phyloP scores from a whole-genome alignment of 2,797 vertebrate genomes.

The Anguilla anguilla region DNA sequence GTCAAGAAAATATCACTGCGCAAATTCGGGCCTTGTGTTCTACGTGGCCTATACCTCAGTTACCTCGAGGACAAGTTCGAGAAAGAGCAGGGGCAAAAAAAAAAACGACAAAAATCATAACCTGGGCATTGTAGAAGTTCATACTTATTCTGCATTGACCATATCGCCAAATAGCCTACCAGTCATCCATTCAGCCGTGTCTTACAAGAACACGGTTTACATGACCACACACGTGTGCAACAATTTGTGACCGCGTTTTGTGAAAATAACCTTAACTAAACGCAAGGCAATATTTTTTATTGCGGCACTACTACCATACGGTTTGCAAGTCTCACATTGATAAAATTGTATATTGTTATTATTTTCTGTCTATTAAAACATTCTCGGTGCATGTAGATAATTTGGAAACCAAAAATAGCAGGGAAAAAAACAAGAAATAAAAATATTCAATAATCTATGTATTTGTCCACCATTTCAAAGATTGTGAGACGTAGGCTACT shows the following conservation, averaged over 20 bases:
- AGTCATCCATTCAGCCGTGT: neutral
- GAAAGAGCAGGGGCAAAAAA: neutral
- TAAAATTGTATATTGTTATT: neutral
- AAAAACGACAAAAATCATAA: neutral
- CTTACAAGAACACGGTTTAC: constrained; percentile 8
- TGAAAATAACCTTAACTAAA: neutral
- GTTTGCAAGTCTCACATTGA: neutral
- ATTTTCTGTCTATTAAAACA: neutral
- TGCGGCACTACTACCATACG: neutral
- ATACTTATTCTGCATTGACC: neutral
- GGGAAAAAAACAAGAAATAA: constrained; percentile 53
- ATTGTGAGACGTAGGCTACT: constrained; percentile 43
- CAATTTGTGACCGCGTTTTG: neutral
- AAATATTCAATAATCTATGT: constrained; percentile 18
- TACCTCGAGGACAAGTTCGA: neutral
- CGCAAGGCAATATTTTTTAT: neutral
- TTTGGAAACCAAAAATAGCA: neutral
- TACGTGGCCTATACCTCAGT: neutral
- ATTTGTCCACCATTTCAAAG: neutral
- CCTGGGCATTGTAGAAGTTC: neutral
- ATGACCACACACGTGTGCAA: constrained; percentile 7
- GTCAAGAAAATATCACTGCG: constrained; percentile 1
- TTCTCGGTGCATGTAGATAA: neutral
- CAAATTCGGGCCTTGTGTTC: constrained; percentile 23
- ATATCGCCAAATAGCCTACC: constrained; percentile 10